Conservation (phyloP, 2,797 vertebrate species). For the Halcyon smyrnensis region DNA sequence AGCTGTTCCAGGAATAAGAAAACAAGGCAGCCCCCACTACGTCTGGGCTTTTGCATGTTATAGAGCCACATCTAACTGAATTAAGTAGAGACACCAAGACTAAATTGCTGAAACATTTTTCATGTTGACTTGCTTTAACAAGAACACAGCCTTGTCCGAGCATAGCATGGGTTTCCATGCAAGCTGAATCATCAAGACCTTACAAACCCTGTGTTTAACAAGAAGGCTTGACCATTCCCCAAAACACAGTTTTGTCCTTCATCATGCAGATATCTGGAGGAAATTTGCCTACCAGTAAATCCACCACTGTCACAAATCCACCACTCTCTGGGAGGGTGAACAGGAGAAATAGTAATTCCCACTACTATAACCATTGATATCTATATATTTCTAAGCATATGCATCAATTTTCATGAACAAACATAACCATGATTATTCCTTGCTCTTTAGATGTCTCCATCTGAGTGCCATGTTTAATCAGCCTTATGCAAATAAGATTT, state of each 20-base stretch:
- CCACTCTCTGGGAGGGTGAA: not conserved
- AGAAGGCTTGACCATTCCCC: not conserved
- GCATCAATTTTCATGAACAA: not conserved
- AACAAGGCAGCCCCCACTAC: constrained; percentile 13
- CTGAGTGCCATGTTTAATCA: not conserved
- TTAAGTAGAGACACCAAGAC: constrained; percentile 63
- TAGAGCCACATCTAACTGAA: constrained; percentile 65
- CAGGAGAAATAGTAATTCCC: not conserved
- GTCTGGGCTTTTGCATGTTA: constrained; percentile 50
- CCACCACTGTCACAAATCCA: too few species aligned
- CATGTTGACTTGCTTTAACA: constrained; percentile 60
- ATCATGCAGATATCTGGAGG: not conserved
- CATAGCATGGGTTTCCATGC: not conserved
- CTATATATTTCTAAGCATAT: not conserved
- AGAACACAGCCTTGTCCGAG: constrained; percentile 44
- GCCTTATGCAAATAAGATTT: not conserved
- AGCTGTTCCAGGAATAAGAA: constrained; percentile 64
- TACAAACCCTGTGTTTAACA: not conserved
- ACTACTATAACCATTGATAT: not conserved
- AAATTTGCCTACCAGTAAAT: not conserved
- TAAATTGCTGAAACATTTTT: constrained; percentile 70
- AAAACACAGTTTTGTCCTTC: not conserved
- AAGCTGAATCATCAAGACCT: not conserved
- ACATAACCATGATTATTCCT: not conserved
- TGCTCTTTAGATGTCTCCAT: not conserved